Evolutionary conservation across 2,797 vertebrate genomes (phyloP).

Genomic region (Clamator glandarius): DNA sequence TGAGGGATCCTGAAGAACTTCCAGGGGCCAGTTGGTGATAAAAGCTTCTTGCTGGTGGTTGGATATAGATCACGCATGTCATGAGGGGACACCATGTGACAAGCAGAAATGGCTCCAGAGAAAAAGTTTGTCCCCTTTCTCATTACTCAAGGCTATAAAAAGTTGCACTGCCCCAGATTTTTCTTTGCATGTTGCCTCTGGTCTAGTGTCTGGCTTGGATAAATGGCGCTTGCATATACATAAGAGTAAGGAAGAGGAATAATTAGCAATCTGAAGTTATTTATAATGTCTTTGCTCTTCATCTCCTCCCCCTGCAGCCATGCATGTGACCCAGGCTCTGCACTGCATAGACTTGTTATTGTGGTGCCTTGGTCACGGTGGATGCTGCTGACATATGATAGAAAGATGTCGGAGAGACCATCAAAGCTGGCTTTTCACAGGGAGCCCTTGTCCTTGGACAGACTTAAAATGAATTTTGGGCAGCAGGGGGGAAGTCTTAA

Average conservation of each 20-base stretch:
- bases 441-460: conserved; percentile 31
- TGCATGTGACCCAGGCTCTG: conserved; percentile 47
- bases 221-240: not conserved
- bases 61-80: not conserved
- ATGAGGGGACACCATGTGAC: not conserved
- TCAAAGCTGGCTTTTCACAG: conserved; percentile 50
- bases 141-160: not conserved
- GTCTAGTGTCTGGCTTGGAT: not conserved
- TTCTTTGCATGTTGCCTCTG: not conserved
- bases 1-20: not conserved
- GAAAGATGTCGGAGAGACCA: conserved; percentile 2
- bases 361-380: conserved; percentile 45
- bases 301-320: not conserved
- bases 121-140: not conserved
- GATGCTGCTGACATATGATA: conserved; percentile 9
- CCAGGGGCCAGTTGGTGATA: not conserved
- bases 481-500: not conserved
- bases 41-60: not conserved
- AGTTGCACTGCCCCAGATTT: not conserved
- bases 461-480: not conserved
- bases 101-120: not conserved
- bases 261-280: not conserved
- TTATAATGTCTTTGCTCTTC: not conserved
- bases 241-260: not conserved
- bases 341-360: conserved; percentile 11